Evolutionary conservation across 2,113 vertebrate genomes (phyloP).

Genomic region (Dasyprocta punctata): DNA sequence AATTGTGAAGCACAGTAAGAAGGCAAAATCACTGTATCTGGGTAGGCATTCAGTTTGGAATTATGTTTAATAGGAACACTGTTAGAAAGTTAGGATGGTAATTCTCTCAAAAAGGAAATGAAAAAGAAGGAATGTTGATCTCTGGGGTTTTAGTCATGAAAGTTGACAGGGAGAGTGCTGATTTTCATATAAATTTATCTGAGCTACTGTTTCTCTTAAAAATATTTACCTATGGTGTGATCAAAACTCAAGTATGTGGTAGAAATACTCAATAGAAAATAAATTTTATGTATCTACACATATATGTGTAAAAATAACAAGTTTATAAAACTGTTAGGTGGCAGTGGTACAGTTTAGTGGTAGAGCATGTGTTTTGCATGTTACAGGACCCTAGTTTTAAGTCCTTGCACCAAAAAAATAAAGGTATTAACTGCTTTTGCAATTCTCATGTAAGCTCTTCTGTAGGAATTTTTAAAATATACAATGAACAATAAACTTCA

Average conservation of each 20-base stretch:
- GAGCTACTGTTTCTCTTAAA: not conserved
- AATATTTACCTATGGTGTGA: not conserved
- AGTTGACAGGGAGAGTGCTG: fast-evolving
- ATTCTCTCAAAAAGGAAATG: not conserved
- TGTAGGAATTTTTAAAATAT: not conserved
- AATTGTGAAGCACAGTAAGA: not conserved
- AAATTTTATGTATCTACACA: not conserved
- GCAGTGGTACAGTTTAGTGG: no score
- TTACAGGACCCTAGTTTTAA: not conserved
- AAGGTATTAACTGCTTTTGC: not conserved
- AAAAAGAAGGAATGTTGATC: not conserved
- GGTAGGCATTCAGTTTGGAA: not conserved
- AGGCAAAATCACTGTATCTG: not conserved
- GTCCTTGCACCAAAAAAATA: not conserved
- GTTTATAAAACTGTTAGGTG: not conserved
- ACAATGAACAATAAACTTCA: not conserved
- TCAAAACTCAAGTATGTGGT: not conserved
- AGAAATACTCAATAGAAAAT: not conserved
- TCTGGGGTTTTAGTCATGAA: not conserved
- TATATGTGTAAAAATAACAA: not conserved
- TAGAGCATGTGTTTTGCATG: not conserved
- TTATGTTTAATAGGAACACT: not conserved
- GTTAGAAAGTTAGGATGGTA: not conserved
- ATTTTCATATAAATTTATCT: not conserved
- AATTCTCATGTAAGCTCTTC: not conserved